Conservation (phyloP, 2,797 vertebrate species). For the Carcharodon carcharias region DNA sequence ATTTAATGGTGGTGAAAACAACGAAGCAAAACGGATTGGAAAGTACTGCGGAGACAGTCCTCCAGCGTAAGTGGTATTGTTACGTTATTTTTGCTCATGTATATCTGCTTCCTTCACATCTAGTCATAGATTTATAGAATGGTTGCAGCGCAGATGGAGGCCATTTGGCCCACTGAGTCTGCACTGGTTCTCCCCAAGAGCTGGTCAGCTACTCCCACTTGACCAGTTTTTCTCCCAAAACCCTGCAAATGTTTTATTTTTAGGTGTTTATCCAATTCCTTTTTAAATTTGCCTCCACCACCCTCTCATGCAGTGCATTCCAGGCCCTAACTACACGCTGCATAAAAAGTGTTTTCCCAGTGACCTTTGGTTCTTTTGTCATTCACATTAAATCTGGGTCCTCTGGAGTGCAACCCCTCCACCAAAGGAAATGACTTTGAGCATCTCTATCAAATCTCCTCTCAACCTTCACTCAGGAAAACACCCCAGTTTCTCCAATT, state of each 20-base stretch:
- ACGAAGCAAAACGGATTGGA: slow-evolving; percentile 87
- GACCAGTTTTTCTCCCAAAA: neutral
- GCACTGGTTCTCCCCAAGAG: neutral
- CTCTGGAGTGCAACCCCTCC: neutral
- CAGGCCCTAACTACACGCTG: neutral
- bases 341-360: neutral
- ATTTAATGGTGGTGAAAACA: slow-evolving; percentile 86
- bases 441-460: neutral
- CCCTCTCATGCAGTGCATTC: neutral
- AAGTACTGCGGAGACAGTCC: slow-evolving; percentile 95
- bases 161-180: neutral
- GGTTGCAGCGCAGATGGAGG: neutral
- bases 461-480: neutral
- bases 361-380: neutral
- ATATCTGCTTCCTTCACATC: neutral
- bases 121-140: neutral
- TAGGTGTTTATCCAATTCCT: neutral
- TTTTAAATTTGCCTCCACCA: neutral
- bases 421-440: neutral
- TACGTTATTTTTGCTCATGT: neutral
- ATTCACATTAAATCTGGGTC: neutral
- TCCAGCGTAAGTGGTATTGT: slow-evolving; percentile 73
- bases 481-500: neutral
- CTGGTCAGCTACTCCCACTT: neutral
- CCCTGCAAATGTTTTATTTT: neutral